phyloP scores from a whole-genome alignment of 2,797 vertebrate genomes.

The Enteromius anoplus region DNA sequence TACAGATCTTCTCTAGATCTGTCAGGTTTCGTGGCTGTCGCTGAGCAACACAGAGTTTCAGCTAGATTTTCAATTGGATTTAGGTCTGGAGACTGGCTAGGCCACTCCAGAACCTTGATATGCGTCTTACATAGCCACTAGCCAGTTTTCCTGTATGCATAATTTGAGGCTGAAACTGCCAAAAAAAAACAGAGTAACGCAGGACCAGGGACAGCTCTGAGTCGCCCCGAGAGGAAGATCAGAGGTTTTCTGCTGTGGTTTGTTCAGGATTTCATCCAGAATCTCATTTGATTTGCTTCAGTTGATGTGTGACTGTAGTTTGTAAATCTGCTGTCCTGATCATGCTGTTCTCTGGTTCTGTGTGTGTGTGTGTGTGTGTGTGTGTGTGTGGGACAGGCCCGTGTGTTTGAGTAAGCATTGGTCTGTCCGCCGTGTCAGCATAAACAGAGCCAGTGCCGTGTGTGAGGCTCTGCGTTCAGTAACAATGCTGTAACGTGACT shows the following conservation, averaged over 20 bases:
- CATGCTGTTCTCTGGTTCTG: neutral
- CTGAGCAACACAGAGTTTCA: too few species aligned
- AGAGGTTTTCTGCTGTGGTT: neutral
- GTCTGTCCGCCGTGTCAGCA: constrained; percentile 23
- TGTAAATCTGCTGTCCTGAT: constrained; percentile 3
- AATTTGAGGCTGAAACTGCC: neutral
- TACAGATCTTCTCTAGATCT: too few species aligned
- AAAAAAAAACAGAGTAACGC: neutral
- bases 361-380: constrained; percentile 1
- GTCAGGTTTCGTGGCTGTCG: too few species aligned
- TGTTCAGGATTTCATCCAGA: neutral
- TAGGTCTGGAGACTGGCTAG: neutral
- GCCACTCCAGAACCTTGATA: too few species aligned
- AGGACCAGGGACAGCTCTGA: neutral
- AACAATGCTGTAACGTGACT: constrained; percentile 24
- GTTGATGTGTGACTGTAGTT: neutral
- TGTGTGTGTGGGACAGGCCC: too few species aligned
- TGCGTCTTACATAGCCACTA: too few species aligned
- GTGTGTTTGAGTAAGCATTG: neutral
- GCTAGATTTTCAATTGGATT: too few species aligned
- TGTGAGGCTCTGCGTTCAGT: constrained; percentile 17
- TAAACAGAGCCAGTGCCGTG: constrained; percentile 28
- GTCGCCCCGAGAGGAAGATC: neutral
- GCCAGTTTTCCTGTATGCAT: neutral
- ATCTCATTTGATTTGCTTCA: neutral